These are phyloP conservation scores for Daubentonia madagascariensis DNA, from an alignment of 2,113 vertebrate genomes.

Conservation along the genomic window DNA sequence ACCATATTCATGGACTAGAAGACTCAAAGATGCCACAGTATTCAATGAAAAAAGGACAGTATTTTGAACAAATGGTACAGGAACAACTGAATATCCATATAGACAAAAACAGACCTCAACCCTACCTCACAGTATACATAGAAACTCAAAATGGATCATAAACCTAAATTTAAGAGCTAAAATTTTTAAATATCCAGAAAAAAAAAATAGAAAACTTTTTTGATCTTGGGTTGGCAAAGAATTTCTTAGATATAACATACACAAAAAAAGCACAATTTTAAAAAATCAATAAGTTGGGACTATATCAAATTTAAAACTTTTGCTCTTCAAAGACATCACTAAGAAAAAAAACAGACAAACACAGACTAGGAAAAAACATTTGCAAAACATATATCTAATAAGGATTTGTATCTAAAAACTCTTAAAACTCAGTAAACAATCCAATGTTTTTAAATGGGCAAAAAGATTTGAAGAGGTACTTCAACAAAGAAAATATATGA, in stretches of 20 bases:
- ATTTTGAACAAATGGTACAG: not conserved
- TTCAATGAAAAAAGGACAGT: not conserved
- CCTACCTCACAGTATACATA: not conserved
- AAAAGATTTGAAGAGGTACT: not conserved
- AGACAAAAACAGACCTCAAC: not conserved
- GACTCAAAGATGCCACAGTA: not conserved
- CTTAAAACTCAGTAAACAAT: not conserved
- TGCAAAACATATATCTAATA: not conserved
- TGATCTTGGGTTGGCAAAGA: not conserved
- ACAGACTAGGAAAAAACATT: not conserved
- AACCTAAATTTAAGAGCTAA: not conserved
- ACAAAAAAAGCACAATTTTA: not conserved
- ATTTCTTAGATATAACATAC: not conserved
- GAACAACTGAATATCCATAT: not conserved
- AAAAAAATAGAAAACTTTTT: not conserved
- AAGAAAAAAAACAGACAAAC: not conserved
- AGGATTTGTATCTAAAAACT: not conserved
- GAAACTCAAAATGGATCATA: conserved; percentile 7
- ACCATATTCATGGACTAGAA: not conserved
- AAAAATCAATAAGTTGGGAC: not conserved
- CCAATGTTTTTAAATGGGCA: not conserved
- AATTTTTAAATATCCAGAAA: not conserved
- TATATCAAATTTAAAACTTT: not conserved
- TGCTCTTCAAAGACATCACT: not conserved
- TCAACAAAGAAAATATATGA: not conserved